These are phyloP conservation scores for Poecilia wingei DNA, from an alignment of 2,797 vertebrate genomes.

Conservation along the genomic window DNA sequence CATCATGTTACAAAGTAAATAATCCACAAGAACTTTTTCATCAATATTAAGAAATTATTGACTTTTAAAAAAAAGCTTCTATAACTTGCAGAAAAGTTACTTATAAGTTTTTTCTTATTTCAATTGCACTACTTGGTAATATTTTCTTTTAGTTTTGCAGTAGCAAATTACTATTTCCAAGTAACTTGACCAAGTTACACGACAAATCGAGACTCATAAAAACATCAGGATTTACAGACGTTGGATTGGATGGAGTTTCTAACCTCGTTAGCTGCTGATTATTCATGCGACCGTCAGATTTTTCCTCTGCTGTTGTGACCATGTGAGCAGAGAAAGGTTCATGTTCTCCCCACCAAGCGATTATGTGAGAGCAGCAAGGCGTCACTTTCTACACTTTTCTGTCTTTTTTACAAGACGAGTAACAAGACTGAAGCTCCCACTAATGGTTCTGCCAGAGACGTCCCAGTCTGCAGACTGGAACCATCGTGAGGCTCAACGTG, in stretches of 20 bases:
- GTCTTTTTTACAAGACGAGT: constrained; percentile 37
- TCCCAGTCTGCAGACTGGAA: constrained; percentile 26
- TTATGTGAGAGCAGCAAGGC: constrained; percentile 31
- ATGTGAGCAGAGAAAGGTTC: background rate
- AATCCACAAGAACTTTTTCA: no score
- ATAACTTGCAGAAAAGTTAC: no score
- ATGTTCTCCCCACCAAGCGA: constrained; percentile 26
- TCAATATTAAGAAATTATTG: no score
- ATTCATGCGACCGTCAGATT: background rate
- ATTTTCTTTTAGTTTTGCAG: no score
- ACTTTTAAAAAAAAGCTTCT: no score
- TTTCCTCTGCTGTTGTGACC: background rate
- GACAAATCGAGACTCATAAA: no score
- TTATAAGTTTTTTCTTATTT: no score
- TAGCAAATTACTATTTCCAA: no score
- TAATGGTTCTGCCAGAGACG: constrained; percentile 32
- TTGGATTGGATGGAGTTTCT: constrained; percentile 1
- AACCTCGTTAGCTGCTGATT: background rate
- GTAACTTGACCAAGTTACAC: no score
- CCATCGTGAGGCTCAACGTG: constrained; percentile 14
- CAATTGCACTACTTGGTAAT: no score
- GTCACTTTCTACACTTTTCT: constrained; percentile 10
- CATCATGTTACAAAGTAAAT: no score
- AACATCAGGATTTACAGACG: background rate
- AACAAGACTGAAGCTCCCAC: constrained; percentile 29